A percentile compares a stretch with the other conserved stretches of the same genome.
phyloP scores from a whole-genome alignment of 2,888 invertebrate species.

The Patella ulyssiponensis region DNA sequence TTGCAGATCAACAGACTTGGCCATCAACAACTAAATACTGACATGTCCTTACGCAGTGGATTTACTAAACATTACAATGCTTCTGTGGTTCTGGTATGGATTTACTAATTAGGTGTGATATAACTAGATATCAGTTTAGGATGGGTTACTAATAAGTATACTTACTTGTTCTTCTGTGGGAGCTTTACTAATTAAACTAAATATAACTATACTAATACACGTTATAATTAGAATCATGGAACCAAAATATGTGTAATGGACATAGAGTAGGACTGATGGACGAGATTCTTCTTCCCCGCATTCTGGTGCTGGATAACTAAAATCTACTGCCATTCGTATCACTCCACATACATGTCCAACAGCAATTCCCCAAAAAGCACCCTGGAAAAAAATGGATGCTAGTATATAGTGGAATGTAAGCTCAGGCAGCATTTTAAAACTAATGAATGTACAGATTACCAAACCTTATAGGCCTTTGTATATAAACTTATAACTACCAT shows the following conservation, averaged over 20 bases:
- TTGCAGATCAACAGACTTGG: no score
- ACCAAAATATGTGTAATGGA: constrained; percentile 68
- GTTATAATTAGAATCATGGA: constrained; percentile 57
- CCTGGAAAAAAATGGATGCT: constrained; percentile 46
- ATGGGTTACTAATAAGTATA: neutral
- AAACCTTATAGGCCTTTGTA: no score
- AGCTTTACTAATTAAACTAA: constrained; percentile 54
- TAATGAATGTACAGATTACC: no score
- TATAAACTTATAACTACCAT: no score
- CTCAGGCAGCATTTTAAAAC: no score
- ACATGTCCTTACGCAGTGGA: no score
- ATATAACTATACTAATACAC: constrained; percentile 50
- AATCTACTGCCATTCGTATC: constrained; percentile 72
- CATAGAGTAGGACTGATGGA: constrained; percentile 59
- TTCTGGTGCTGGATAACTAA: constrained; percentile 70
- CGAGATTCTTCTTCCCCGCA: constrained; percentile 72
- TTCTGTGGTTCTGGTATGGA: no score
- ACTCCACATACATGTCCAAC: constrained; percentile 72
- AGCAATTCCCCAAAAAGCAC: constrained; percentile 74
- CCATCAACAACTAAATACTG: no score
- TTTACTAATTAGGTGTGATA: no score
- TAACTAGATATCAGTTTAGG: no score
- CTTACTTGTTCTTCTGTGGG: constrained; percentile 50
- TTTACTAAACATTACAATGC: no score
- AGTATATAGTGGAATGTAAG: no score